Percentiles rank a stretch among this genome's conserved stretches.
Conservation (phyloP, 2,888 invertebrate species). For the Villa cingulata region DNA sequence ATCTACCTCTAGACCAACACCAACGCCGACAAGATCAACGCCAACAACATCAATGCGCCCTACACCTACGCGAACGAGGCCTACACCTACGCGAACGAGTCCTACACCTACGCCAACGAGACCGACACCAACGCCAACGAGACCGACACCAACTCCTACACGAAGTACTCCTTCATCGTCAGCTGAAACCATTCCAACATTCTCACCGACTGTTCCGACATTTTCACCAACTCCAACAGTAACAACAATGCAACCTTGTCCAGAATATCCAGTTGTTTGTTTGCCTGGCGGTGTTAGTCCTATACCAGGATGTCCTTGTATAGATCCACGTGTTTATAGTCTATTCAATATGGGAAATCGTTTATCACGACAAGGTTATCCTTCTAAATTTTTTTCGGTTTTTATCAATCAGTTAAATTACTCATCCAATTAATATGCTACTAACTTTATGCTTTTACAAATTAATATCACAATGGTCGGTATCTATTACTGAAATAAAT, state of each 20-base stretch:
- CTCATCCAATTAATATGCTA: too few species aligned
- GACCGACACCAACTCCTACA: constrained; percentile 4
- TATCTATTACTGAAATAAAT: too few species aligned
- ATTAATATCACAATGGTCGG: too few species aligned
- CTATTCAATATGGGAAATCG: not conserved
- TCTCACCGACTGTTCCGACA: constrained; percentile 7
- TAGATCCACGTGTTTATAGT: constrained; percentile 27
- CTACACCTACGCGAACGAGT: constrained; percentile 7
- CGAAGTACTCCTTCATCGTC: not conserved
- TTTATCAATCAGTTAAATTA: too few species aligned
- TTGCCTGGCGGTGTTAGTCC: constrained; percentile 26
- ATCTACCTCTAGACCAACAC: not conserved
- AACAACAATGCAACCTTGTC: constrained; percentile 16
- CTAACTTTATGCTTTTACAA: too few species aligned
- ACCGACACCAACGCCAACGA: constrained; percentile 3
- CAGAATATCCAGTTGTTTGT: constrained; percentile 25
- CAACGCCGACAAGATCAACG: constrained; percentile 1
- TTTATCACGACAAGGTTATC: too few species aligned
- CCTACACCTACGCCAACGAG: constrained; percentile 1
- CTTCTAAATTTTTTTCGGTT: too few species aligned
- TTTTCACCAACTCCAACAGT: constrained; percentile 4
- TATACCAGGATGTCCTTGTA: constrained; percentile 30
- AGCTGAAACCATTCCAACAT: constrained; percentile 1
- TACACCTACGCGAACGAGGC: constrained; percentile 14
- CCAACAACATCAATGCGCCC: constrained; percentile 16